Base-by-base conservation (phyloP, 2,888 invertebrate genomes). In the Drosophila mercatorum region DNA sequence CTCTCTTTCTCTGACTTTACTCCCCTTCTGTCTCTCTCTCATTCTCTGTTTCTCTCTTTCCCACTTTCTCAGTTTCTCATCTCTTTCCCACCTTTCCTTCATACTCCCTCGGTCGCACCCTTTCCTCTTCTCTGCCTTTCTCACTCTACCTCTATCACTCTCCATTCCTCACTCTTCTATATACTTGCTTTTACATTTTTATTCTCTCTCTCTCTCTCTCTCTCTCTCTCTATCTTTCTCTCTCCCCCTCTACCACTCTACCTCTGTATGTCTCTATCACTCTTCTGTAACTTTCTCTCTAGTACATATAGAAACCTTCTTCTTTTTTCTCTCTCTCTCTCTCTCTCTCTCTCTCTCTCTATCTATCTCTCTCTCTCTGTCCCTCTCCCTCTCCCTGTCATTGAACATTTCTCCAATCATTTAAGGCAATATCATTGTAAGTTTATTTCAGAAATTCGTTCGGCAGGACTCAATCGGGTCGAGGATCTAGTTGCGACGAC, bases 391-490 rank as follows among this genome's bases (percentile, higher is more conserved):
- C 7, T 3, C 8, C 0, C 36, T 38, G 5, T 10, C 10, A 49
- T 10, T 6, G n/a, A 10, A n/a, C 4, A n/a, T 46, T 36, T 22
- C 5, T 14, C 14, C 14, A 26, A 36, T 14, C 14, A 26, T n/a
- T 6, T n/a, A 5, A 12, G 44, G 26, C 49, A 38, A 31, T 63
- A 31, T 63, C 14, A 47, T 31, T 68, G 31, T 69, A 26, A 62
- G 58, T 75, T 75, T 75, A 71, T 75, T 75, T 66, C 11, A 11
- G 53, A 43, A 26, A 41, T 17, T 38, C 28, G 51, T 49, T 56
- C 51, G 11, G 3, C 10, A 40, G 2, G 28, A 6, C 11, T 22
- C 22, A 22, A 4, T 5, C 6, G 11, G 8, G 4, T 12, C 1
- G 8, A 5, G 34, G 28, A 41, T 68, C 38, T 61, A 75, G 17